Conservation (phyloP, 2,888 invertebrate genomes). For the Epirrita christyi region DNA sequence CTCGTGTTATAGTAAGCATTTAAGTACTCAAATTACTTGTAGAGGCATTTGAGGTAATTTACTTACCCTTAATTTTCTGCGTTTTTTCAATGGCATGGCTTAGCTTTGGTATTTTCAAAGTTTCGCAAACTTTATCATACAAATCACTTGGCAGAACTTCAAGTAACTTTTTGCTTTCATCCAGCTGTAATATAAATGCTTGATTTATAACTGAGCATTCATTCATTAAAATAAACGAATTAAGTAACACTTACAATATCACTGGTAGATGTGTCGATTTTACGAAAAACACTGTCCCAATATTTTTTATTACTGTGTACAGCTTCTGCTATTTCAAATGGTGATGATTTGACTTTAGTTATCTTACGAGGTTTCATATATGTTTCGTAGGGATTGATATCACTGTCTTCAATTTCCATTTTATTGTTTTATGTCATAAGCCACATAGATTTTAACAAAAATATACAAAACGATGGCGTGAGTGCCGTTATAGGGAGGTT, state of each 20-base stretch:
- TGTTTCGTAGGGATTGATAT: constrained; percentile 6
- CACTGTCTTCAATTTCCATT: constrained; percentile 35
- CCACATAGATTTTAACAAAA: constrained; percentile 43
- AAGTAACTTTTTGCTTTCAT: constrained; percentile 59
- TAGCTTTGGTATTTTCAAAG: constrained; percentile 56
- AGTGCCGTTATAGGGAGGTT: constrained; percentile 9
- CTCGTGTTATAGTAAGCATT: no score
- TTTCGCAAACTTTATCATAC: constrained; percentile 67
- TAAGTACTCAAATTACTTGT: no score
- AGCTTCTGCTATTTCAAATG: constrained; percentile 57
- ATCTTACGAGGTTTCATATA: constrained; percentile 57
- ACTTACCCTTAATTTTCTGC: constrained; percentile 46
- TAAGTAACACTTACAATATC: constrained; percentile 25
- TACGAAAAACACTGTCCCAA: constrained; percentile 63
- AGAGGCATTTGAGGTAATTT: no score
- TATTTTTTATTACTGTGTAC: constrained; percentile 65
- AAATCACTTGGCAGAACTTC: constrained; percentile 66
- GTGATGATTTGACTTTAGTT: constrained; percentile 59
- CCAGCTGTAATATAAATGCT: constrained; percentile 44
- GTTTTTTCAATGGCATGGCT: constrained; percentile 19
- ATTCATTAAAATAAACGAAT: background rate
- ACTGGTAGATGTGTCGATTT: constrained; percentile 46
- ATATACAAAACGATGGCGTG: constrained; percentile 13
- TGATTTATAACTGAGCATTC: background rate
- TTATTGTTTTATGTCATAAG: constrained; percentile 19